phyloP scores from a whole-genome alignment of 2,888 invertebrate species.

The Acheta domesticus region DNA sequence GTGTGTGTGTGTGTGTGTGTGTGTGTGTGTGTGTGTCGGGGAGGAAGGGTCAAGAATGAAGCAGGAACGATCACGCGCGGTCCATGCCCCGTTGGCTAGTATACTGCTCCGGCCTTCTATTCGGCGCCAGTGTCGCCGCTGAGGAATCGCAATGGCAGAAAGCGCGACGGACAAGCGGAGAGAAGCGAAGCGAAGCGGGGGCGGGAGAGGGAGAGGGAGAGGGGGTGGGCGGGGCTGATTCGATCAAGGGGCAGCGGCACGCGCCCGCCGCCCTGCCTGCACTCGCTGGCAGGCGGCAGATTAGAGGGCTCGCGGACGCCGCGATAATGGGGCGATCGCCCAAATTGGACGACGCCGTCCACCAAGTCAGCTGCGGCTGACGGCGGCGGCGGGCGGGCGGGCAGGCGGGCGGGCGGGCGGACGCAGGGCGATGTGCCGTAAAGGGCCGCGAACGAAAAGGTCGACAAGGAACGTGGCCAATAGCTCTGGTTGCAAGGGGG shows the following conservation, averaged over 20 bases:
- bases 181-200: too few relatives aligned
- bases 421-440: not conserved
- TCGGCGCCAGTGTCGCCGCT: too few relatives aligned
- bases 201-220: too few relatives aligned
- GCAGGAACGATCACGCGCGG: too few relatives aligned
- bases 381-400: not conserved
- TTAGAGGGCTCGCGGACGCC: not conserved
- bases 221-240: not conserved
- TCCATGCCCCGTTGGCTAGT: too few relatives aligned
- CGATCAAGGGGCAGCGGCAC: conserved; percentile 1
- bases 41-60: too few relatives aligned
- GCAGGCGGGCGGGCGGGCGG: not conserved
- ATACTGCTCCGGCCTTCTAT: too few relatives aligned
- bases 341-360: not conserved
- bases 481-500: too few relatives aligned
- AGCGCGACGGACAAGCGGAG: too few relatives aligned
- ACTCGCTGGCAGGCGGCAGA: not conserved
- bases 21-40: too few relatives aligned
- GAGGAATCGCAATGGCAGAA: too few relatives aligned
- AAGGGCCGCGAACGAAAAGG: not conserved
- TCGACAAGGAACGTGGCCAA: not conserved
- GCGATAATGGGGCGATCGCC: conserved; percentile 8
- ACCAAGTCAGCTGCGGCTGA: conserved; percentile 1
- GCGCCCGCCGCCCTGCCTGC: not conserved
- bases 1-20: too few relatives aligned